These are phyloP conservation scores for Melanogrammus aeglefinus DNA, from an alignment of 2,797 vertebrate species.

Conservation along the genomic window DNA sequence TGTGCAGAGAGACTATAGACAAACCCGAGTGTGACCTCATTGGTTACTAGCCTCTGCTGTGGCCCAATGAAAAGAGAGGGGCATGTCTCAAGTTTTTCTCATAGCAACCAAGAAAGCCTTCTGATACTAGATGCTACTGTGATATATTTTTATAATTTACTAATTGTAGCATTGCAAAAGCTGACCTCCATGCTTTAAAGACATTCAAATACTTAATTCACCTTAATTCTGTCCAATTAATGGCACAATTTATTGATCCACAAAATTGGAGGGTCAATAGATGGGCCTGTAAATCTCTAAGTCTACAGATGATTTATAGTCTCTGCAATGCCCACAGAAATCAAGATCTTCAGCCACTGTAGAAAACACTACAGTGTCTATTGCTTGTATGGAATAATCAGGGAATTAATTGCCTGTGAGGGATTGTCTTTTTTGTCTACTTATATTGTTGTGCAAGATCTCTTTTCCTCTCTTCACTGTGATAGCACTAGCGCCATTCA, in stretches of 20 bases:
- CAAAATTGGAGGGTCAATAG: neutral
- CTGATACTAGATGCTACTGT: conserved; percentile 26
- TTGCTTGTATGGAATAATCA: too few species aligned
- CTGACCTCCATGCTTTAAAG: neutral
- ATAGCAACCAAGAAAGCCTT: conserved; percentile 62
- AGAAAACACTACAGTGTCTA: too few species aligned
- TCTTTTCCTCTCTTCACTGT: conserved; percentile 1
- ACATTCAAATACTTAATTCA: neutral
- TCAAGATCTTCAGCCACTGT: too few species aligned
- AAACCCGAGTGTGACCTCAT: conserved; percentile 44
- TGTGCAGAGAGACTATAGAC: conserved; percentile 18
- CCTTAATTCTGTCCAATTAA: neutral
- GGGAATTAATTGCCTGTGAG: neutral
- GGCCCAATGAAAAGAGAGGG: conserved; percentile 54
- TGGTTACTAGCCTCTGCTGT: conserved; percentile 47
- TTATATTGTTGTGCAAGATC: too few species aligned
- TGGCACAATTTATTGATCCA: neutral
- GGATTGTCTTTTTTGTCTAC: conserved; percentile 8
- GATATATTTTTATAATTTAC: conserved; percentile 27
- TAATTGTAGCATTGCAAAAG: conserved; percentile 3
- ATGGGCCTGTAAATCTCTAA: neutral
- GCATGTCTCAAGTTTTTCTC: conserved; percentile 47
- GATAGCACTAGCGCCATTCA: conserved; percentile 27
- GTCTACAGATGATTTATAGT: neutral
- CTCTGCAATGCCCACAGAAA: neutral